Evolutionary conservation across 1,140 invertebrate species (phyloP).

Genomic region (Metaphire vulgaris): DNA sequence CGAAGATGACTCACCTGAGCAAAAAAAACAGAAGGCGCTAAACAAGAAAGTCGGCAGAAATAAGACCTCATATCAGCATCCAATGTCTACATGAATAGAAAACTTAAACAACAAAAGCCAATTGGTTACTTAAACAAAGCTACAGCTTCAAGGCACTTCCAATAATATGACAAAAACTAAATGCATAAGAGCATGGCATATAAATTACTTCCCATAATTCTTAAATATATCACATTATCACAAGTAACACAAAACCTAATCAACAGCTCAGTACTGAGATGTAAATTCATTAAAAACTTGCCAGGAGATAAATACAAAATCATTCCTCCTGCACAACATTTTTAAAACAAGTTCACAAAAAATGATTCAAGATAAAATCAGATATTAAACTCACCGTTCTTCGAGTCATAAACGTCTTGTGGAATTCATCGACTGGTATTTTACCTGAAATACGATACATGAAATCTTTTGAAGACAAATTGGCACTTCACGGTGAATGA

Average conservation of each 20-base stretch:
- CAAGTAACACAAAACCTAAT: neutral
- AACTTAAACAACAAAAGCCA: neutral
- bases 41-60: neutral
- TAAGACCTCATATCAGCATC: neutral
- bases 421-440: neutral
- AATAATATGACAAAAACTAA: neutral
- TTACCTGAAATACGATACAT: neutral
- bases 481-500: too few species aligned
- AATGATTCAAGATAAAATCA: neutral
- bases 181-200: neutral
- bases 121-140: neutral
- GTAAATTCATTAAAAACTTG: neutral
- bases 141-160: too few species aligned
- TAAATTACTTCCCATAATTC: neutral
- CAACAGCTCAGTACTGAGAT: neutral
- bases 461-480: neutral
- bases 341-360: too few species aligned
- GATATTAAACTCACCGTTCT: neutral
- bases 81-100: too few species aligned
- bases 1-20: neutral
- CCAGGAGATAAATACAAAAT: neutral
- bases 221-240: neutral
- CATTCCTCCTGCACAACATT: too few species aligned
- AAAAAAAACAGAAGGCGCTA: neutral
- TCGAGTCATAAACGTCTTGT: neutral